Evolutionary conservation across 2,888 invertebrate species (phyloP), one percentile per base, ranked within the genome.

Genomic region (Bembecia ichneumoniformis): DNA sequence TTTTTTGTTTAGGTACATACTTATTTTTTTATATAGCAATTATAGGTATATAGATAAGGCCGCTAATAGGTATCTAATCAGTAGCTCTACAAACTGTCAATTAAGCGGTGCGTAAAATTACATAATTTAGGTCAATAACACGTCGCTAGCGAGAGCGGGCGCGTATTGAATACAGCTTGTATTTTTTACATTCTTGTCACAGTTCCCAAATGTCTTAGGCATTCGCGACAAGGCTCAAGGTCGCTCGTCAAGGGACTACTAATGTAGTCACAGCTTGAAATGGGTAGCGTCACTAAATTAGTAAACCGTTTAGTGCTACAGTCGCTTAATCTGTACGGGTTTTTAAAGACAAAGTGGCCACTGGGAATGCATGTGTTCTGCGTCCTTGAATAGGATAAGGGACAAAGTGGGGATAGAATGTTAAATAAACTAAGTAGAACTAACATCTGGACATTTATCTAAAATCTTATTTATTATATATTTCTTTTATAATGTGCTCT

Each of bases 81-180:
- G 13, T 15, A 49, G 34, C 14, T 7, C 17, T 44, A 1, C 35
- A 16, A 49, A 45, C 14, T 45, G 9, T 14, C 49, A 49, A 49
- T 35, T 49, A 45, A 44, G 44, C 40, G 13, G 5, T 53, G 61
- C 66, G 69, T 69, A 65, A 62, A 67, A 61, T 82, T 82, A 69
- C 80, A 69, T 71, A 76, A 81, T 77, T 69, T 60, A 60, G 81
- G 82, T 81, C 82, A 82, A 77, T 82, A 79, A 62, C 81, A 70
- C 61, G 59, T 54, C 63, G 66, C 62, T 58, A 58, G 64, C 57
- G 58, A 51, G 15, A 52, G 46, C 49, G 55, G 49, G 57, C 63
- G 62, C 68, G 68, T 62, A 66, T 59, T 56, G 65, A 63, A 68
- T 69, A 68, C 71, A 59, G 14, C 47, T 47, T 36, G 43, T 46